phyloP scores from a whole-genome alignment of 1,140 invertebrate genomes.

The Vollenhovia emeryi region DNA sequence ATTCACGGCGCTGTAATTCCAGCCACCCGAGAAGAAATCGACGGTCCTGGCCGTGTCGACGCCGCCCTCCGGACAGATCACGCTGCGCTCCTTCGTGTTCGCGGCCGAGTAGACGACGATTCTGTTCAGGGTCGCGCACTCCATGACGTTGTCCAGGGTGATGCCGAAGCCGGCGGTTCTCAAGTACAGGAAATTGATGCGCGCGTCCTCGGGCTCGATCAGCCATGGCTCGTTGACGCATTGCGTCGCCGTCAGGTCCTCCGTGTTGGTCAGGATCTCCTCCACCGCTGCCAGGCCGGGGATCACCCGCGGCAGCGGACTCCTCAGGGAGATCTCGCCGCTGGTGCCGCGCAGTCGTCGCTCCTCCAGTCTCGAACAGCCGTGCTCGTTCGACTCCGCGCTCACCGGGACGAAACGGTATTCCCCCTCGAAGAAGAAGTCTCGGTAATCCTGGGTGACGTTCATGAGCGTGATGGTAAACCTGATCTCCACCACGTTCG shows the following conservation, averaged over 20 bases:
- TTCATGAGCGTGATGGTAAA: slow-evolving; percentile 93
- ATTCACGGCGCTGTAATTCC: slow-evolving; percentile 85
- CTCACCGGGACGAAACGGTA: slow-evolving; percentile 89
- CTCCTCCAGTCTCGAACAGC: slow-evolving; percentile 88
- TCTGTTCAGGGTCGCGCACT: slow-evolving; percentile 90
- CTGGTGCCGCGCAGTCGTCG: slow-evolving; percentile 89
- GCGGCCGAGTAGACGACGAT: slow-evolving; percentile 90
- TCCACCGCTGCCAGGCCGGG: slow-evolving; percentile 80
- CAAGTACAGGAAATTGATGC: slow-evolving; percentile 90
- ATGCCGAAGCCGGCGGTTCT: slow-evolving; percentile 89
- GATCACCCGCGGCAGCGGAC: slow-evolving; percentile 78
- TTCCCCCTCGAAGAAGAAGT: slow-evolving; percentile 92
- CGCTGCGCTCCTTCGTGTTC: slow-evolving; percentile 86
- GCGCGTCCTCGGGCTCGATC: slow-evolving; percentile 90
- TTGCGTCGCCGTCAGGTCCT: slow-evolving; percentile 83
- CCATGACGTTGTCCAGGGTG: slow-evolving; percentile 83
- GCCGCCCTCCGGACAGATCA: slow-evolving; percentile 88
- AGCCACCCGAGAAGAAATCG: slow-evolving; percentile 91
- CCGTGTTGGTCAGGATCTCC: slow-evolving; percentile 79
- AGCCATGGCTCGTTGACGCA: slow-evolving; percentile 92
- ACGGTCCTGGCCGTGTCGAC: slow-evolving; percentile 82
- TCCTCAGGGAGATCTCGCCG: slow-evolving; percentile 88
- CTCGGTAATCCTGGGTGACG: slow-evolving; percentile 92
- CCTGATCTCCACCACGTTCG: slow-evolving; percentile 89
- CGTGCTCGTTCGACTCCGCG: slow-evolving; percentile 79